These are phyloP conservation scores for Agriopis marginaria DNA, from an alignment of 2,888 invertebrate species.

Conservation along the genomic window DNA sequence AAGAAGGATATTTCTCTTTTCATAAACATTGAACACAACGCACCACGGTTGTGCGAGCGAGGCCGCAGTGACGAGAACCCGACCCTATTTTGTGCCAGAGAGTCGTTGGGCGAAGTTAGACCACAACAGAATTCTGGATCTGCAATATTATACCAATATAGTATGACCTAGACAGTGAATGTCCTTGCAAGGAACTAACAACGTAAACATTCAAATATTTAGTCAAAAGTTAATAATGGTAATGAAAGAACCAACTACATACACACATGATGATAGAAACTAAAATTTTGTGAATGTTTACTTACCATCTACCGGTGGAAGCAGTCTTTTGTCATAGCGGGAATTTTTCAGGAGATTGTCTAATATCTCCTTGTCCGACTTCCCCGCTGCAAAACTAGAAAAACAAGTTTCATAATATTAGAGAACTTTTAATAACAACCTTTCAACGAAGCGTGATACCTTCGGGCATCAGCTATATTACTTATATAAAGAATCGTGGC, in stretches of 20 bases:
- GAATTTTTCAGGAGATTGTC: constrained; percentile 95
- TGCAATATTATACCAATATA: constrained; percentile 87
- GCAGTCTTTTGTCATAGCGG: constrained; percentile 96
- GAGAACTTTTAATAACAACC: constrained; percentile 33
- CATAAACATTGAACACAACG: constrained; percentile 85
- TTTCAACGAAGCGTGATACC: constrained; percentile 13
- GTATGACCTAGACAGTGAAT: constrained; percentile 42
- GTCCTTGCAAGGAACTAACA: constrained; percentile 32
- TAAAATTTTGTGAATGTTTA: constrained; percentile 39
- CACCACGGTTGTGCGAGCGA: constrained; percentile 88
- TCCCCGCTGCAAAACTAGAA: constrained; percentile 95
- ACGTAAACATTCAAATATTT: constrained; percentile 11
- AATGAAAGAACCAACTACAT: constrained; percentile 22
- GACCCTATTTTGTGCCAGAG: constrained; percentile 88
- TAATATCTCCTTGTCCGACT: constrained; percentile 96
- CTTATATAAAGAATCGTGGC: constrained; percentile 4
- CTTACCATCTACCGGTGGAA: constrained; percentile 95
- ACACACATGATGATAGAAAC: constrained; percentile 13
- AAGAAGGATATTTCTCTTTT: constrained; percentile 79
- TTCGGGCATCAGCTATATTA: constrained; percentile 15
- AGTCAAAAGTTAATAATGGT: constrained; percentile 13
- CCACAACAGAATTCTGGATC: constrained; percentile 97
- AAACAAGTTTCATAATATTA: constrained; percentile 41
- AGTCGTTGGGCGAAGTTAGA: constrained; percentile 92
- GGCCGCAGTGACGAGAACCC: constrained; percentile 83